A percentile compares a stretch with the other conserved stretches of the same genome.
phyloP scores from a whole-genome alignment of 1,140 invertebrate species.

The Drosophila kanapiae region DNA sequence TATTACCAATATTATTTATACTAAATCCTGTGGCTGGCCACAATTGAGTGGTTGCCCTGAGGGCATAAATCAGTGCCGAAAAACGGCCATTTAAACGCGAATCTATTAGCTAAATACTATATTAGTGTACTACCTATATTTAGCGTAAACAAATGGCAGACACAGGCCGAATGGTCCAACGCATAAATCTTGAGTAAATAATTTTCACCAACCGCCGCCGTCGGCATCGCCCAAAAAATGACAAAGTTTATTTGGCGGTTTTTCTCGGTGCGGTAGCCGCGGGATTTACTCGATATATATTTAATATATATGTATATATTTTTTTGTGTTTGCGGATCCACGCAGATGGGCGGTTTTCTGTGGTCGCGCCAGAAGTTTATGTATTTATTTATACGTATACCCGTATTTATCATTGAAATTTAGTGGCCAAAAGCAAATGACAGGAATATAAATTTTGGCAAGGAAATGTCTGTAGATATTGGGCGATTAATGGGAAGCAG shows the following conservation, averaged over 20 bases:
- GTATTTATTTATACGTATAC: conserved; percentile 10
- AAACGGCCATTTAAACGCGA: conserved; percentile 25
- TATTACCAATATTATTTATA: conserved; percentile 26
- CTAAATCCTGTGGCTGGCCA: conserved; percentile 62
- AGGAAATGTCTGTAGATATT: conserved; percentile 1
- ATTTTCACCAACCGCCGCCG: conserved; percentile 37
- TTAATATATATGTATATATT: conserved; percentile 3
- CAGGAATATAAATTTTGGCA: conserved; percentile 10
- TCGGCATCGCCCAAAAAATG: conserved; percentile 45
- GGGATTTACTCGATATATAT: conserved; percentile 34
- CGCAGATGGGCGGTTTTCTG: conserved; percentile 53
- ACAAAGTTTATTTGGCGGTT: conserved; percentile 69
- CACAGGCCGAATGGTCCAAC: conserved; percentile 13
- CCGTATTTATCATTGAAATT: conserved; percentile 33
- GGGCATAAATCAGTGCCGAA: conserved; percentile 61
- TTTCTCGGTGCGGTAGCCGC: conserved; percentile 27
- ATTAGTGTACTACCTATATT: conserved; percentile 11
- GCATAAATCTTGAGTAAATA: conserved; percentile 67
- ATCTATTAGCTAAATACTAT: conserved; percentile 32
- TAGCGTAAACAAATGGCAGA: conserved; percentile 11
- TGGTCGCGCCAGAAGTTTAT: conserved; percentile 41
- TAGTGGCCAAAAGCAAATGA: conserved; percentile 8
- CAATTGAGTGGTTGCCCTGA: conserved; percentile 52
- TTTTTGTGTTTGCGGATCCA: conserved; percentile 29
- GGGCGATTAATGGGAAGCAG: not conserved